Conservation (phyloP, 2,888 invertebrate species). For the Theodoxus fluviatilis region DNA sequence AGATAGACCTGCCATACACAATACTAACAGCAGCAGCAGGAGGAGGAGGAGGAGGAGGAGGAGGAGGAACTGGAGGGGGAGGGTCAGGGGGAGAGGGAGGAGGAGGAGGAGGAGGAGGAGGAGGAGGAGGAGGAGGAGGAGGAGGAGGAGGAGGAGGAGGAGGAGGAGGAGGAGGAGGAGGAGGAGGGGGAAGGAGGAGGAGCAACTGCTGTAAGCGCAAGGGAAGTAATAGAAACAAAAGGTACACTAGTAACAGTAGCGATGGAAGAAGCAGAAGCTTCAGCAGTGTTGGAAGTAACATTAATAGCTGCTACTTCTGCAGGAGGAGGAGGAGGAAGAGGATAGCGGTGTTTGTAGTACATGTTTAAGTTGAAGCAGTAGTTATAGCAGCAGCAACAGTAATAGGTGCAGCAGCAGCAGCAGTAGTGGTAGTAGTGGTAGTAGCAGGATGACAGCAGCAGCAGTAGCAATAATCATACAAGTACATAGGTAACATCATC, state of each 20-base stretch:
- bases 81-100: no score
- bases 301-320: background rate
- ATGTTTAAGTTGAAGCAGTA: no score
- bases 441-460: no score
- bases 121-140: background rate
- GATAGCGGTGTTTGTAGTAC: no score
- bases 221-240: background rate
- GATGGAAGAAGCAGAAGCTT: background rate
- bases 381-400: no score
- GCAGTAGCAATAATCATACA: no score
- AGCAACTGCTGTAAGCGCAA: background rate
- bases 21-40: background rate
- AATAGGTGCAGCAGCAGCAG: no score
- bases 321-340: background rate
- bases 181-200: background rate
- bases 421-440: no score
- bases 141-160: background rate
- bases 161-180: background rate
- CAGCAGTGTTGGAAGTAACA: background rate
- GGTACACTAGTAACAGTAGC: background rate
- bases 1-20: no score
- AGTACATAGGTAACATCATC: no score
- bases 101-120: no score
- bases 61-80: no score
- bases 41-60: background rate